phyloP scores from a whole-genome alignment of 2,113 vertebrate genomes.

The Odocoileus virginianus region DNA sequence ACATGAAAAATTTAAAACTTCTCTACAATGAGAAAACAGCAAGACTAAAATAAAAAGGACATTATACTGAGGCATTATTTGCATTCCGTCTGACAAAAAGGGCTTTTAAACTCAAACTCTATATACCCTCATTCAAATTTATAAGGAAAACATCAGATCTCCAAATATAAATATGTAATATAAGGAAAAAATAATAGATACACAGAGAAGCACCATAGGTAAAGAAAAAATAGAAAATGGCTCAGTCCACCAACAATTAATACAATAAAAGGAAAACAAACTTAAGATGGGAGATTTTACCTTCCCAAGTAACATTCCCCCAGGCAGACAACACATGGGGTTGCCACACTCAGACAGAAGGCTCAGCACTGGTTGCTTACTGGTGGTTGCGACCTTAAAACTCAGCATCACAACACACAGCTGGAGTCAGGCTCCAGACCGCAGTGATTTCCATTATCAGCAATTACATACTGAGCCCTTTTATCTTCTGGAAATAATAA shows the following conservation, averaged over 20 bases:
- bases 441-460: not conserved
- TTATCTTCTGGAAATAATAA: not conserved
- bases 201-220: not conserved
- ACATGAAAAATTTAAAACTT: conserved; percentile 64
- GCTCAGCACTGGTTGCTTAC: not conserved
- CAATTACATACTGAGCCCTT: not conserved
- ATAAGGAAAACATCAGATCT: conserved; percentile 21
- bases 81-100: conserved; percentile 15
- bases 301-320: not conserved
- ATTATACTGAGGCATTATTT: conserved; percentile 29
- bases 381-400: not conserved
- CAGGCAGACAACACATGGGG: fast-evolving
- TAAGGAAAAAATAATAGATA: not conserved
- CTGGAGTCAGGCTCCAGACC: not conserved
- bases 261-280: not conserved
- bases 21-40: conserved; percentile 26
- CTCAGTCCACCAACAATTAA: not conserved
- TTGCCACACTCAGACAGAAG: not conserved
- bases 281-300: not conserved
- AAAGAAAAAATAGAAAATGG: not conserved
- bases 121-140: not conserved
- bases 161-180: conserved; percentile 45
- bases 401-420: not conserved
- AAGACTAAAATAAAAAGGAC: conserved; percentile 56
- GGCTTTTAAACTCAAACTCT: not conserved